Conservation (phyloP, 2,888 invertebrate species). For the Cyrtodaria siliqua region DNA sequence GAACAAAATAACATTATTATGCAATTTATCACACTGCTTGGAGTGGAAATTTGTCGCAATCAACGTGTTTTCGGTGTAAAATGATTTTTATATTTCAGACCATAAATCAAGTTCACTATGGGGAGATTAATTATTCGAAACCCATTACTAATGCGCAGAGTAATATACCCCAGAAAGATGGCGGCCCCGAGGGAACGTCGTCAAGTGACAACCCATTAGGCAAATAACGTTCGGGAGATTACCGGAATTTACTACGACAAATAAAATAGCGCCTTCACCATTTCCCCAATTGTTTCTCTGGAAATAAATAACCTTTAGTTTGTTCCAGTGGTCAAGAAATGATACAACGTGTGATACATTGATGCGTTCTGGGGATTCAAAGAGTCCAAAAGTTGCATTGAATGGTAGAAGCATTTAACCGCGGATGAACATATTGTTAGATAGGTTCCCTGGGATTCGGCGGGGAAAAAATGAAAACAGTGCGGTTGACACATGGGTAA, state of each 20-base stretch:
- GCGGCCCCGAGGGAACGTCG: slow-evolving; percentile 34
- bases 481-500: too few relatives aligned
- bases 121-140: slow-evolving; percentile 27
- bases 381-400: neutral
- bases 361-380: slow-evolving; percentile 11
- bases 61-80: slow-evolving; percentile 2
- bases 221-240: slow-evolving; percentile 47
- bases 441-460: neutral
- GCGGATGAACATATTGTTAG: slow-evolving; percentile 23
- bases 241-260: slow-evolving; percentile 48
- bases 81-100: neutral
- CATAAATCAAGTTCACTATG: slow-evolving; percentile 26
- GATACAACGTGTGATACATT: slow-evolving; percentile 30
- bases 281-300: slow-evolving; percentile 48
- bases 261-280: slow-evolving; percentile 55
- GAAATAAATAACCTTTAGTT: slow-evolving; percentile 51
- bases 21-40: too few relatives aligned
- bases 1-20: too few relatives aligned
- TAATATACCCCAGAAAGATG: slow-evolving; percentile 26
- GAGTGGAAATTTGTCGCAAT: neutral
- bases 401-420: slow-evolving; percentile 10
- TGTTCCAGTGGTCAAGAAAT: slow-evolving; percentile 51
- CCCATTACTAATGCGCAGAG: slow-evolving; percentile 16
- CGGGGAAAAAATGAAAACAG: neutral
- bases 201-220: slow-evolving; percentile 62